phyloP scores from a whole-genome alignment of 2,797 vertebrate genomes.

The Myoxocephalus aenaeus region DNA sequence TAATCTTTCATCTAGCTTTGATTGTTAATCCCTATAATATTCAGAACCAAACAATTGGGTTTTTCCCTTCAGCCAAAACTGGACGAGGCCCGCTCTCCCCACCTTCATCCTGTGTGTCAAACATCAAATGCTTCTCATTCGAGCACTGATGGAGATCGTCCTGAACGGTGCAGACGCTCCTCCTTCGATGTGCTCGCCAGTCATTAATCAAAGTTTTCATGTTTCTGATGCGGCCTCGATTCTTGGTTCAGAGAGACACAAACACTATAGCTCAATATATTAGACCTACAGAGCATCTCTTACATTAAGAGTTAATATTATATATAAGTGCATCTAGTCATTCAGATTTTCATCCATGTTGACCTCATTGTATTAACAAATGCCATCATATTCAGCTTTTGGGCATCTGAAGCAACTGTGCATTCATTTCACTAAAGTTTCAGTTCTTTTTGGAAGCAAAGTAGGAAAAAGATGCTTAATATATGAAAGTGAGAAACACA shows the following conservation, averaged over 20 bases:
- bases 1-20: slow-evolving; percentile 39
- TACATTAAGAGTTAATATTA: neutral
- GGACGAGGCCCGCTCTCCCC: slow-evolving; percentile 41
- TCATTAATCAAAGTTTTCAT: slow-evolving; percentile 45
- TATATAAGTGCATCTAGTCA: neutral
- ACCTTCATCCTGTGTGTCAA: slow-evolving; percentile 41
- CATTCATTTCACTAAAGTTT: neutral
- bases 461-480: neutral
- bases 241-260: slow-evolving; percentile 18
- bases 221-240: slow-evolving; percentile 41
- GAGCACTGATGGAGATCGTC: slow-evolving; percentile 30
- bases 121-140: slow-evolving; percentile 64
- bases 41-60: slow-evolving; percentile 42
- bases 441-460: neutral
- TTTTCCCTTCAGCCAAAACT: slow-evolving; percentile 35
- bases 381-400: neutral
- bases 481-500: neutral
- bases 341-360: slow-evolving; percentile 3
- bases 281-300: slow-evolving; percentile 13
- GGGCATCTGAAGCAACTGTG: neutral
- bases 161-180: slow-evolving; percentile 14
- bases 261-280: neutral
- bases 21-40: slow-evolving; percentile 42
- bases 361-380: neutral
- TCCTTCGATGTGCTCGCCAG: slow-evolving; percentile 54